Percentiles rank a stretch among this genome's conserved stretches.
phyloP scores from a whole-genome alignment of 2,888 invertebrate species.

The Schizaphis graminum region DNA sequence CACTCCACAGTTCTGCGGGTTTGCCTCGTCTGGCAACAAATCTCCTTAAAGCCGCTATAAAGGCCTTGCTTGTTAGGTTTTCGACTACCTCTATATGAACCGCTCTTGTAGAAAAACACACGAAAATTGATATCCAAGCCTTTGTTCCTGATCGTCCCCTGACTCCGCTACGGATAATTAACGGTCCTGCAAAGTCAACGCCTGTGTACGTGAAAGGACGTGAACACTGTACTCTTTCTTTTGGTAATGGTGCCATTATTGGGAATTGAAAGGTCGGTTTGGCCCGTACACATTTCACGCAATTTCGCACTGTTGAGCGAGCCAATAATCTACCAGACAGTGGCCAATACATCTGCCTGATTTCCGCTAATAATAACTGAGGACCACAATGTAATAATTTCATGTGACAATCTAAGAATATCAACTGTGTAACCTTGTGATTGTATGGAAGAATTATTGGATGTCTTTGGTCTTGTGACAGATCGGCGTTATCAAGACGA shows the following conservation, averaged over 20 bases:
- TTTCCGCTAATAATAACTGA: not conserved
- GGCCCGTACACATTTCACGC: not conserved
- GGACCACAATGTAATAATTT: not conserved
- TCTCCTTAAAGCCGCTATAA: not conserved
- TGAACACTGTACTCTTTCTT: not conserved
- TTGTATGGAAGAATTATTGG: not conserved
- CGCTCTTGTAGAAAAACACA: constrained; percentile 10
- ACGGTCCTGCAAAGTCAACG: constrained; percentile 3
- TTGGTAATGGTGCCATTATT: not conserved
- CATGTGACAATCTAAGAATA: not conserved
- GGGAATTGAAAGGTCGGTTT: not conserved
- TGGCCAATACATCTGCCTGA: not conserved
- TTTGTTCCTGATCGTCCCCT: not conserved
- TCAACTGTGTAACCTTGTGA: not conserved
- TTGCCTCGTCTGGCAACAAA: not conserved
- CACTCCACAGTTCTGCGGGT: not conserved
- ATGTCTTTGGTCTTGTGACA: not conserved
- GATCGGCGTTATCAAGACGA: constrained; percentile 1
- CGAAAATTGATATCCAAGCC: not conserved
- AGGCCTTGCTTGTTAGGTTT: not conserved
- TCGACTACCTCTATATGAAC: not conserved
- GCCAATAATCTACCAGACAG: not conserved
- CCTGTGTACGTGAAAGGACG: not conserved
- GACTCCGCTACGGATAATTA: not conserved
- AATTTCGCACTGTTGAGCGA: not conserved